phyloP scores from a whole-genome alignment of 2,888 invertebrate species.

The Heliothis peltigera region DNA sequence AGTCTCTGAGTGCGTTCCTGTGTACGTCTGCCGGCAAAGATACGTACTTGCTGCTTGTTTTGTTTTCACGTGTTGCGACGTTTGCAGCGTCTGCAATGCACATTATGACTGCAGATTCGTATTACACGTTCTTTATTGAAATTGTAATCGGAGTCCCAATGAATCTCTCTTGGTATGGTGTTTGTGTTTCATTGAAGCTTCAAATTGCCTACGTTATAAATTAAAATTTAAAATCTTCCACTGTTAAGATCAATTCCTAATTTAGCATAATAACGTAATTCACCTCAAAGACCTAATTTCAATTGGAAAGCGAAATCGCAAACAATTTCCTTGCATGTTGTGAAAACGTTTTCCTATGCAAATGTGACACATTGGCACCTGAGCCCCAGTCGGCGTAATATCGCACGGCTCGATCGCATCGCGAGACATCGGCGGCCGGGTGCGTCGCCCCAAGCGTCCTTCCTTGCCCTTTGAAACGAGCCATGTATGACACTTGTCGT shows the following conservation, averaged over 20 bases:
- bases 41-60: constrained; percentile 75
- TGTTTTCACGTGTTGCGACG: constrained; percentile 76
- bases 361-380: constrained; percentile 63
- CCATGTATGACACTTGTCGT: constrained; percentile 43
- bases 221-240: neutral
- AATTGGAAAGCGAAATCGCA: constrained; percentile 36
- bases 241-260: neutral
- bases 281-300: constrained; percentile 12
- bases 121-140: constrained; percentile 48
- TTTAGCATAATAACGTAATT: neutral
- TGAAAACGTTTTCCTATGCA: constrained; percentile 51
- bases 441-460: constrained; percentile 83
- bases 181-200: neutral
- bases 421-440: constrained; percentile 67
- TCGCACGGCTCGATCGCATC: constrained; percentile 52
- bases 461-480: constrained; percentile 75
- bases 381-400: constrained; percentile 54
- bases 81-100: constrained; percentile 67
- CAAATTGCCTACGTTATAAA: neutral
- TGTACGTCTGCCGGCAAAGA: constrained; percentile 75
- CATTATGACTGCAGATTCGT: constrained; percentile 62
- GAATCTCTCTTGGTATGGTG: constrained; percentile 22
- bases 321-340: constrained; percentile 32
- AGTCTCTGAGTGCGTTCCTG: constrained; percentile 84
- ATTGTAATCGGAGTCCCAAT: constrained; percentile 44